Evolutionary conservation across 2,888 invertebrate genomes (phyloP).

Genomic region (Ophion ventricosus): DNA sequence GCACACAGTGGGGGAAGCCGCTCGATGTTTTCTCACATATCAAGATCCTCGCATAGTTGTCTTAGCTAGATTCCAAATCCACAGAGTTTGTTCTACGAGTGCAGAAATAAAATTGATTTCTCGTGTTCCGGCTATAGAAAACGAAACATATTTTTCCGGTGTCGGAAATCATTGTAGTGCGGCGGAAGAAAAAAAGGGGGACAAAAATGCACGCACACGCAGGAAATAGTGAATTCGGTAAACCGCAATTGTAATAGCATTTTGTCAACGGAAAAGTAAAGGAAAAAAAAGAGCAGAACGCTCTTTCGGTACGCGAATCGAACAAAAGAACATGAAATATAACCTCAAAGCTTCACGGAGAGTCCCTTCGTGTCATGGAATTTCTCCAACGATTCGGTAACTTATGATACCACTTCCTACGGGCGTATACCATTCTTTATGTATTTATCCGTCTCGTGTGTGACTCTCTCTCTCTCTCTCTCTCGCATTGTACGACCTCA

Average conservation of each 20-base stretch:
- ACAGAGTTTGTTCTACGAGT: not conserved
- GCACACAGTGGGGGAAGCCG: not conserved
- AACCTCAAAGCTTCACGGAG: constrained; percentile 73
- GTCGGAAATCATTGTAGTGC: constrained; percentile 62
- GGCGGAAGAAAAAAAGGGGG: constrained; percentile 1
- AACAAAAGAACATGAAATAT: constrained; percentile 83
- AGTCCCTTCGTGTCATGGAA: constrained; percentile 58
- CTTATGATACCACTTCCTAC: constrained; percentile 81
- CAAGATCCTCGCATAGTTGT: too few relatives aligned
- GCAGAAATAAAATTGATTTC: not conserved
- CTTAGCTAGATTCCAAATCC: too few relatives aligned
- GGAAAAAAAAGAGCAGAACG: constrained; percentile 77
- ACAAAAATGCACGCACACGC: constrained; percentile 4
- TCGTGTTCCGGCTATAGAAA: constrained; percentile 67
- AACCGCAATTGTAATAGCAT: constrained; percentile 72
- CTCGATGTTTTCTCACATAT: not conserved
- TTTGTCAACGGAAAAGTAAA: constrained; percentile 77
- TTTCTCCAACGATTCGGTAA: constrained; percentile 77
- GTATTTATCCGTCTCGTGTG: constrained; percentile 54
- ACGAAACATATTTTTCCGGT: constrained; percentile 79
- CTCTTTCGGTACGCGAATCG: constrained; percentile 79
- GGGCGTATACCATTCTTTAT: constrained; percentile 66
- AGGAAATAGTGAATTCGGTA: constrained; percentile 37
- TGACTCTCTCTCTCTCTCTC: constrained; percentile 63
- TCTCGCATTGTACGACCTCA: constrained; percentile 60